These are phyloP conservation scores for Caloenas nicobarica DNA, from an alignment of 2,113 vertebrate species.

Conservation along the genomic window DNA sequence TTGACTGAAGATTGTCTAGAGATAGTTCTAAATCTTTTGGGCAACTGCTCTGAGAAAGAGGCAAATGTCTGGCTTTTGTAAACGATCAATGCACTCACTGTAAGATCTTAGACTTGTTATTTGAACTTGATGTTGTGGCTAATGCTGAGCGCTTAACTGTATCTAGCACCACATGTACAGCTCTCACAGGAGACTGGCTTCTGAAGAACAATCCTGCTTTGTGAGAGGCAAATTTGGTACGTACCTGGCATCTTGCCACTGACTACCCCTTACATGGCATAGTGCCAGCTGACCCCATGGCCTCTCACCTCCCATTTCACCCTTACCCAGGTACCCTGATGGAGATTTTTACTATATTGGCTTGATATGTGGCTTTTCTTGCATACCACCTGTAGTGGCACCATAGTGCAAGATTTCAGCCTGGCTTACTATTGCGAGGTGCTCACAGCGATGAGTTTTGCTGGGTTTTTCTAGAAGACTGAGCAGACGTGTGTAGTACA, in stretches of 20 bases:
- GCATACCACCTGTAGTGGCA: neutral
- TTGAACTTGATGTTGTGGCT: neutral
- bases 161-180: neutral
- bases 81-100: neutral
- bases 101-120: neutral
- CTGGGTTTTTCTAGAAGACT: neutral
- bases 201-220: neutral
- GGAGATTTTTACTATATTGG: neutral
- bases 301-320: neutral
- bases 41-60: neutral
- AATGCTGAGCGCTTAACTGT: neutral
- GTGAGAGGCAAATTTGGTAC: neutral
- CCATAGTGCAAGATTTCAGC: neutral
- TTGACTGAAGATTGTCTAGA: neutral
- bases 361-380: neutral
- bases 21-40: neutral
- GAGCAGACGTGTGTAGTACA: neutral
- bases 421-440: neutral
- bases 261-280: rapidly evolving
- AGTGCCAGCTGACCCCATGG: neutral
- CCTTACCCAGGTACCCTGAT: neutral
- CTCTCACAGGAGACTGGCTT: neutral
- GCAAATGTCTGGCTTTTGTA: neutral
- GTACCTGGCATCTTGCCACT: neutral
- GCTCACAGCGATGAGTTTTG: neutral